Percentiles rank a stretch among this genome's conserved stretches.
These are phyloP conservation scores for Hyposoter didymator DNA, from an alignment of 2,888 invertebrate species.

Conservation along the genomic window DNA sequence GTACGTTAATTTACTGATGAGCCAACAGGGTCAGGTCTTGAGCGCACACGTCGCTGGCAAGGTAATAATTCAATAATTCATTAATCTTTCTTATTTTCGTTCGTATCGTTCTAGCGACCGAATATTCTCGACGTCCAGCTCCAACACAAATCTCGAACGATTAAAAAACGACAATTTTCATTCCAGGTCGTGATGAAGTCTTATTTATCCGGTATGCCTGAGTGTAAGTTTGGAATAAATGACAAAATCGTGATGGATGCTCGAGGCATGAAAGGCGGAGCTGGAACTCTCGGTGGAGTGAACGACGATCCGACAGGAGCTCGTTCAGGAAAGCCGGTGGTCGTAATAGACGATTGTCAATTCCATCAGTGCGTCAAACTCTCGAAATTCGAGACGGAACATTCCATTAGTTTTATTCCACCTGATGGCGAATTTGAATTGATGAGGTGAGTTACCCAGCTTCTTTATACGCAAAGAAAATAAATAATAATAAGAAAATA, in stretches of 20 bases:
- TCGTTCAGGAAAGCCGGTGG: slow-evolving; percentile 97
- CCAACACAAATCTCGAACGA: not conserved
- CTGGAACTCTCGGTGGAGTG: slow-evolving; percentile 86
- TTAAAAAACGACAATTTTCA: slow-evolving; percentile 25
- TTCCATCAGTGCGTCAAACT: slow-evolving; percentile 99
- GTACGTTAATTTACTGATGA: slow-evolving; percentile 99
- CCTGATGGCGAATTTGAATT: slow-evolving; percentile 99
- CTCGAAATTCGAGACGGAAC: slow-evolving; percentile 99
- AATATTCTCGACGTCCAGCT: not conserved
- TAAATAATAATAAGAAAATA: no score
- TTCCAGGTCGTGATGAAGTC: slow-evolving; percentile 98
- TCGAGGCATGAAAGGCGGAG: slow-evolving; percentile 90
- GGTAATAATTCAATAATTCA: slow-evolving; percentile 72
- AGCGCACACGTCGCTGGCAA: slow-evolving; percentile 99
- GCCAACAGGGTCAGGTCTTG: slow-evolving; percentile 99
- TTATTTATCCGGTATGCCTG: slow-evolving; percentile 99
- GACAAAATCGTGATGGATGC: slow-evolving; percentile 99
- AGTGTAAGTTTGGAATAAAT: slow-evolving; percentile 99
- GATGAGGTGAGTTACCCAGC: slow-evolving; percentile 91
- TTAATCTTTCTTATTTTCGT: not conserved
- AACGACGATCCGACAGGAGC: slow-evolving; percentile 89
- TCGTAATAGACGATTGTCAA: slow-evolving; percentile 99
- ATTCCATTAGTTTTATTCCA: slow-evolving; percentile 99
- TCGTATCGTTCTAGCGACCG: not conserved
- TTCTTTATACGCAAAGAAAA: not conserved